Base-by-base conservation (phyloP, 2,113 vertebrate genomes). In the Cromileptes altivelis region DNA sequence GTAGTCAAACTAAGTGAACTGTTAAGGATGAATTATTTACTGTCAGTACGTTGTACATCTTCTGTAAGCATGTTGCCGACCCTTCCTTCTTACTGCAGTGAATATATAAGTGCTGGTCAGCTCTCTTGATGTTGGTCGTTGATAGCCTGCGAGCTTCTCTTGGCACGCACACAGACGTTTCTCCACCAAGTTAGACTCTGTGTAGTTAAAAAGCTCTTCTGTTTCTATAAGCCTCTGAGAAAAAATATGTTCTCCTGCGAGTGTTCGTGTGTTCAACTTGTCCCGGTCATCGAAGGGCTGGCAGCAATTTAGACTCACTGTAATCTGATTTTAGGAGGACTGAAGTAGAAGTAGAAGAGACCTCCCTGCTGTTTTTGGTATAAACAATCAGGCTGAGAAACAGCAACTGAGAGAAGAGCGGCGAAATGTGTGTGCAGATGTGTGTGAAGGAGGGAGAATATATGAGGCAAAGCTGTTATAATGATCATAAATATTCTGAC, bases 311-410 rank as follows among this genome's bases (percentile, higher is more conserved):
- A 90, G 79, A 78, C 83, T 85, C 72, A 50, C 64, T 92, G 84
- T 88, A 87, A 93, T 90, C 81, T 80, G 88, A 94, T 94, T 94
- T 89, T 72, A 69, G 86, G 77, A 78, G 85, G 84, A 79, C 64
- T 19, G 79, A 72, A 84, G 93, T 88, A 86, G 85, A n/a, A 55
- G n/a, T 27, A 14, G n/a, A 55, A 80, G 70, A 88, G 45, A 61
- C 83, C 65, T 76, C 87, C 89, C 77, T 90, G 81, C 76, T 88
- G 83, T 61, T 84, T 76, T 80, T 82, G 70, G 72, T 80, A 57
- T 89, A 86, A 91, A 92, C 87, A 91, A 88, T 86, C 72, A 78
- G 30, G 23, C 21, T 75, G 62, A 17, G 42, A 75, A 58, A 77
- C 40, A 69, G 61, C 3, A 53, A 45, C 45, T 55, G 55, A 37